These are phyloP conservation scores for Reticulitermes lucifugus DNA, from an alignment of 2,888 invertebrate species.

Conservation along the genomic window DNA sequence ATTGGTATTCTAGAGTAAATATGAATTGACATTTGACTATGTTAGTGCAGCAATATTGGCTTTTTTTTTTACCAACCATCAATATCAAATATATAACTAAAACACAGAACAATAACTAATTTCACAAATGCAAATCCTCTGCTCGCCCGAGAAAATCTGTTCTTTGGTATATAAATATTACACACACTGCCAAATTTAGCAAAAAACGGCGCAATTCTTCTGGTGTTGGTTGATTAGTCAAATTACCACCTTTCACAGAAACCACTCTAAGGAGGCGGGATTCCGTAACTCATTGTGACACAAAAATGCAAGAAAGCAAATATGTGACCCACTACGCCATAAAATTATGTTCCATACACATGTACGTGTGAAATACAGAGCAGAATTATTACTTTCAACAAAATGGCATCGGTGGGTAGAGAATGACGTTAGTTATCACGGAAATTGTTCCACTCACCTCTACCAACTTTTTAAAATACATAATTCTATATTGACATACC, in stretches of 20 bases:
- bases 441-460: constrained; percentile 26
- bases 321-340: neutral
- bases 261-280: constrained; percentile 96
- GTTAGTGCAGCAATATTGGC: neutral
- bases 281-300: constrained; percentile 70
- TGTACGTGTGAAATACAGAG: neutral
- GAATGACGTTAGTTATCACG: constrained; percentile 49
- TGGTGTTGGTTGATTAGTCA: constrained; percentile 97
- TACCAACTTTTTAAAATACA: constrained; percentile 12
- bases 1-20: neutral
- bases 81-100: constrained; percentile 25
- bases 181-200: constrained; percentile 99
- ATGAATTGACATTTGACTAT: neutral
- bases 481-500: neutral
- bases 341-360: neutral
- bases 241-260: constrained; percentile 96
- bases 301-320: neutral
- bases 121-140: constrained; percentile 98
- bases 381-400: constrained; percentile 31
- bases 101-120: constrained; percentile 65
- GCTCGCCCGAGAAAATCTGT: constrained; percentile 94
- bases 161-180: constrained; percentile 98
- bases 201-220: constrained; percentile 93
- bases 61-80: neutral
- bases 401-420: constrained; percentile 44